A percentile compares a stretch with the other conserved stretches of the same genome.
Evolutionary conservation across 2,888 invertebrate species (phyloP).

Genomic region (Drosophila pseudotakahashii): DNA sequence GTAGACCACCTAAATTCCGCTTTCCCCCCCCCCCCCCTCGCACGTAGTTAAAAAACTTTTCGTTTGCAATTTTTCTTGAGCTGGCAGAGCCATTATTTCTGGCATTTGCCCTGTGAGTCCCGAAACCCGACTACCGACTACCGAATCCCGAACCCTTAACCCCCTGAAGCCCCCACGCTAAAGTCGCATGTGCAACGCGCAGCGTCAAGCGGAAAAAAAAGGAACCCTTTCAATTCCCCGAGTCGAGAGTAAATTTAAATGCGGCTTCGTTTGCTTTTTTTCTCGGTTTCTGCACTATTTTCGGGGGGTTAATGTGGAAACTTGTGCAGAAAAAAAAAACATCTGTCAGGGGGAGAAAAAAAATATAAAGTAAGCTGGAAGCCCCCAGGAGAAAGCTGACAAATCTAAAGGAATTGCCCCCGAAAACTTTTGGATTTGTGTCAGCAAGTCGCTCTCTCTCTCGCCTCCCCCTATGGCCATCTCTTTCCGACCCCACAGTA

Average conservation of each 20-base stretch:
- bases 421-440: conserved; percentile 34
- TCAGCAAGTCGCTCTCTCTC: conserved; percentile 10
- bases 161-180: background rate
- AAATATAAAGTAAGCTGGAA: background rate
- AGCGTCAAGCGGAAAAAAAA: conserved; percentile 44
- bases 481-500: too few relatives aligned
- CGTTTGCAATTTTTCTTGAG: conserved; percentile 72
- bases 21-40: conserved; percentile 1
- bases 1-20: conserved; percentile 21
- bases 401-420: conserved; percentile 37
- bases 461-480: too few relatives aligned
- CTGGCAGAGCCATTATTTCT: conserved; percentile 71
- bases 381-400: conserved; percentile 22
- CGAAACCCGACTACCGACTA: background rate
- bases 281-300: background rate
- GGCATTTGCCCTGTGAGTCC: conserved; percentile 50
- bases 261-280: conserved; percentile 23
- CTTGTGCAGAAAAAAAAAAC: conserved; percentile 15
- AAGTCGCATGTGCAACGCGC: conserved; percentile 54
- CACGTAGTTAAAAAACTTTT: conserved; percentile 74
- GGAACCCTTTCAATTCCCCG: conserved; percentile 51
- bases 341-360: conserved; percentile 37
- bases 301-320: conserved; percentile 3
- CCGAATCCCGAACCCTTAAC: conserved; percentile 3
- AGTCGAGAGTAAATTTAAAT: conserved; percentile 45